Evolutionary conservation across 2,888 invertebrate genomes (phyloP).

Genomic region (Cheilosia vulpina): DNA sequence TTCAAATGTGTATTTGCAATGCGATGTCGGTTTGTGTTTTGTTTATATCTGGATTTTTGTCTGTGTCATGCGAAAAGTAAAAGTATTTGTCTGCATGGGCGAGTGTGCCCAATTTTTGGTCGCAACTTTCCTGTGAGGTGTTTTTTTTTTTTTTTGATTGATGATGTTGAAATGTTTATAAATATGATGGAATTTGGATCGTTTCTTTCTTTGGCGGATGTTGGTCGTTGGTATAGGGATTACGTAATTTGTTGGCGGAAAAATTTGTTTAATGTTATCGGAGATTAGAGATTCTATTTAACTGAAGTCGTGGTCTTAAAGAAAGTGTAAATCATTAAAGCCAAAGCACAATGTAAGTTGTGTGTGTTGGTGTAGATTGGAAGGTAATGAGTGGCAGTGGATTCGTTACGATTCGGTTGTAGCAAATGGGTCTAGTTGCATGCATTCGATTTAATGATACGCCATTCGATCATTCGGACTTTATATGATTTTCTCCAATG

Average conservation of each 20-base stretch:
- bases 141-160: conserved; percentile 36
- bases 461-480: too few relatives aligned
- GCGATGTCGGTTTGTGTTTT: conserved; percentile 33
- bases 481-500: too few relatives aligned
- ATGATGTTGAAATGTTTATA: background rate
- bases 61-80: conserved; percentile 70
- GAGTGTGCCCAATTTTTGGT: conserved; percentile 39
- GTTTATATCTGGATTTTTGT: conserved; percentile 31
- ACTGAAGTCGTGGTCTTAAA: background rate
- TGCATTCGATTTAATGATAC: too few relatives aligned
- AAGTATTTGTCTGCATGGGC: conserved; percentile 57
- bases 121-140: conserved; percentile 35
- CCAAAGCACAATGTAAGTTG: background rate
- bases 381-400: background rate
- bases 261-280: background rate
- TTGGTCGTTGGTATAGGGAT: conserved; percentile 8
- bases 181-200: conserved; percentile 1
- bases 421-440: too few relatives aligned
- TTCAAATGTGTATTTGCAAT: conserved; percentile 47
- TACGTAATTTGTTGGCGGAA: conserved; percentile 2
- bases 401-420: too few relatives aligned
- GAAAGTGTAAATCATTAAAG: background rate
- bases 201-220: conserved; percentile 8
- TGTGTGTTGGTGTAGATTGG: background rate
- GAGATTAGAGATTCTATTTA: background rate